Base-by-base conservation (phyloP, 2,888 invertebrate genomes). In the Drosophila kuntzei region DNA sequence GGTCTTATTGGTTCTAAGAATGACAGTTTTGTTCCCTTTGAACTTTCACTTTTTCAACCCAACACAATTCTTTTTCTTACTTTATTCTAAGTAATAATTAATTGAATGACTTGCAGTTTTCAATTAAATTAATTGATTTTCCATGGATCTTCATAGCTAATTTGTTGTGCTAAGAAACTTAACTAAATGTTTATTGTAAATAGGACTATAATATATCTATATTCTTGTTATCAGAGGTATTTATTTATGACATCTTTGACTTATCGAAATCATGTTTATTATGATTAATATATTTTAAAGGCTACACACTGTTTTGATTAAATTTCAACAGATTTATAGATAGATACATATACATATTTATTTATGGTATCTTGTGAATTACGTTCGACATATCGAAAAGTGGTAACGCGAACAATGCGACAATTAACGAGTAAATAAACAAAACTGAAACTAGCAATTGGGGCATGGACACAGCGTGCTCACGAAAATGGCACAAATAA, bases 401-500 rank as follows among this genome's bases (percentile, higher is more conserved):
- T 32, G 60, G 51, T 53, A 57, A 46, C n/a, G 18, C 77, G 44
- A 54, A 72, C 68, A 73, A 77, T 61, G 37, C 57, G 68, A 68
- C 74, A 76, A 76, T 76, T 79, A 74, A 70, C 43, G 43, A 32
- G 46, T 41, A 41, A 51, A 47, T 53, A 51, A 71, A 69, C 60
- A 66, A 71, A 62, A 16, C 37, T 46, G 54, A 46, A 37, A 44
- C 20, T 64, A 62, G 39, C 69, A 71, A 76, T 70, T 73, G 71
- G 76, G 80, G 50, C 80, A 82, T 69, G 72, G 70, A 63, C 62
- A 63, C 61, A 67, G n/a, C 16, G 27, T 12, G 39, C 37, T 53
- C 68, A 57, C 43, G 8, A 66, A 76, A 67, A 71, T 76, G 70
- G 74, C 58, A 61, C 69, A 71, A 65, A 67, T 62, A 65, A 70